Conservation (phyloP, 2,113 vertebrate species). For the Xenopus laevis region DNA sequence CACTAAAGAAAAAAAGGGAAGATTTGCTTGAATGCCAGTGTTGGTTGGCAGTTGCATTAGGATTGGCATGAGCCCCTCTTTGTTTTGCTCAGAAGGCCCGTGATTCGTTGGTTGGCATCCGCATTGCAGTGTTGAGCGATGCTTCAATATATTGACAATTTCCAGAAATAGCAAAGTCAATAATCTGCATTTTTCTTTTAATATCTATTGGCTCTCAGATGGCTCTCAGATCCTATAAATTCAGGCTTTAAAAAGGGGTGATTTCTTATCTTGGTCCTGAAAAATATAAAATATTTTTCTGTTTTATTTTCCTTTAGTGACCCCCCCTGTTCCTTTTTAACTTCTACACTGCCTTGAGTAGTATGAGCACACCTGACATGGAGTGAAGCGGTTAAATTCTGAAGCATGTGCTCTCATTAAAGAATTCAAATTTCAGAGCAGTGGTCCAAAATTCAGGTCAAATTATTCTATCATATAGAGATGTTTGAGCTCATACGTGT, state of each 20-base stretch:
- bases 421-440: too few species aligned
- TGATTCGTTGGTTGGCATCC: slow-evolving; percentile 89
- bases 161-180: slow-evolving; percentile 75
- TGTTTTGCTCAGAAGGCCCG: slow-evolving; percentile 94
- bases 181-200: slow-evolving; percentile 56
- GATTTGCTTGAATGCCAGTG: slow-evolving; percentile 86
- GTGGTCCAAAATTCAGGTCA: too few species aligned
- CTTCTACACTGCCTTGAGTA: not conserved
- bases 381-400: not conserved
- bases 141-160: slow-evolving; percentile 83
- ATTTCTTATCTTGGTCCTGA: slow-evolving; percentile 48
- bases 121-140: slow-evolving; percentile 75
- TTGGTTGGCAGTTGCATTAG: slow-evolving; percentile 98
- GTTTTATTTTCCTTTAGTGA: slow-evolving; percentile 49
- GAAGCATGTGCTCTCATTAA: not conserved
- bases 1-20: slow-evolving; percentile 69
- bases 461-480: too few species aligned
- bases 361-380: not conserved
- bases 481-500: too few species aligned
- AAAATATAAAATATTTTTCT: slow-evolving; percentile 49
- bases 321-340: not conserved
- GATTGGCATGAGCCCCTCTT: slow-evolving; percentile 98
- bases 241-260: slow-evolving; percentile 50
- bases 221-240: slow-evolving; percentile 48
- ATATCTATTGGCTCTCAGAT: slow-evolving; percentile 7